These are phyloP conservation scores for Stegodyphus mimosarum DNA, from an alignment of 1,140 invertebrate species.

Conservation along the genomic window DNA sequence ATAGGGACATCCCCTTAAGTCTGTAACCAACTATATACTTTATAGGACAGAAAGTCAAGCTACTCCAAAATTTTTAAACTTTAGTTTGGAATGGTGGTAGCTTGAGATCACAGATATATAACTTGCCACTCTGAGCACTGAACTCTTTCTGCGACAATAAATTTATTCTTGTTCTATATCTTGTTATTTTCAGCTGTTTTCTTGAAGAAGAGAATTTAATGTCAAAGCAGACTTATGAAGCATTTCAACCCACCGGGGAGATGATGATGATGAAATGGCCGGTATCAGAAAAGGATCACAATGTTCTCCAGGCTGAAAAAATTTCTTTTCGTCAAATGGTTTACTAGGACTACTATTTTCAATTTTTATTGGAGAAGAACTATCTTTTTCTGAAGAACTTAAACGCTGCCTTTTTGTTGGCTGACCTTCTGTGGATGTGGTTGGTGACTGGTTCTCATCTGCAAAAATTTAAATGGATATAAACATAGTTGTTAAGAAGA, in stretches of 20 bases:
- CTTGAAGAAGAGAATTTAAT: conserved; percentile 19
- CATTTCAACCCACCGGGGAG: conserved; percentile 12
- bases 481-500: not conserved
- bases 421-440: conserved; percentile 27
- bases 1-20: conserved; percentile 7
- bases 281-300: conserved; percentile 13
- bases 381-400: not conserved
- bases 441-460: conserved; percentile 24
- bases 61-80: not conserved
- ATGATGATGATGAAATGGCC: not conserved
- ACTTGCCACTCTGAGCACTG: not conserved
- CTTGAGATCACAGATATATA: not conserved
- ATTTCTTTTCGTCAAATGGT: conserved; percentile 4
- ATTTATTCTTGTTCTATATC: not conserved
- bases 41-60: not conserved
- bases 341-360: not conserved
- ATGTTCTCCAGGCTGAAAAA: conserved; percentile 7
- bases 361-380: not conserved
- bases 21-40: conserved; percentile 2
- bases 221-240: conserved; percentile 33
- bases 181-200: not conserved
- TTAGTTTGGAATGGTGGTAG: not conserved
- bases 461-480: not conserved
- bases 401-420: conserved; percentile 27
- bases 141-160: too few species aligned